Base-by-base conservation (phyloP, 2,797 vertebrate genomes). In the Silurus lanzhouensis region DNA sequence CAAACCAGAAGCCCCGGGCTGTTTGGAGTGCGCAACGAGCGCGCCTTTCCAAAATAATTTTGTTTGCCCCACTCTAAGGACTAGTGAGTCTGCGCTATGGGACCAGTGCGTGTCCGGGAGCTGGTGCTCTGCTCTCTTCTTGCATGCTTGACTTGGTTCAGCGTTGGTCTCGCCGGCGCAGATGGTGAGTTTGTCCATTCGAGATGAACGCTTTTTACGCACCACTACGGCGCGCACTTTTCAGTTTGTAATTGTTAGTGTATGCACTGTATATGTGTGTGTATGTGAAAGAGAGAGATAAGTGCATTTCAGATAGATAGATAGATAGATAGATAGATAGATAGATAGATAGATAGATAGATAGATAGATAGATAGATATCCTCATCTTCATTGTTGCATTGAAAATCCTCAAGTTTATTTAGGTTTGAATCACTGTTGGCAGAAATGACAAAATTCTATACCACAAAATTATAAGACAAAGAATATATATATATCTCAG, bases 121-220 rank as follows among this genome's bases (percentile, higher is more conserved):
- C 84, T 86, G 67, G 57, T 60, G 80, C 75, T 88, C 19, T 81
- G 82, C 70, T 71, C 76, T 31, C 63, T 89, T 8, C 67, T 89
- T 61, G 79, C 72, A 79, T 86, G 61, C 74, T 27, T 87, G 86
- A 77, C 83, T 80, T 85, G 83, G 71, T 55, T 90, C n/a, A 85
- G 64, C 46, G 70, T 67, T 46, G 83, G 81, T 4, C 75, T 57
- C 27, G 67, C 83, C 9, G 66, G 77, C 9, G 88, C 86, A 48
- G 74, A 90, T 75, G 89, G 89, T 90, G 83, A 76, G 89, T 89
- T 78, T 83, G 70, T 86, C 57, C 38, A 19, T 17, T 81, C 15
- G 25, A 19, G 38, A 74, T 63, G n/a, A 63, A 68, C 78, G 55
- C 66, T 82, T 86, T 77, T 84, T 82, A 79, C 72, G 79, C 84